Conservation (phyloP, 2,888 invertebrate genomes). For the Drosophila nr. fundita region DNA sequence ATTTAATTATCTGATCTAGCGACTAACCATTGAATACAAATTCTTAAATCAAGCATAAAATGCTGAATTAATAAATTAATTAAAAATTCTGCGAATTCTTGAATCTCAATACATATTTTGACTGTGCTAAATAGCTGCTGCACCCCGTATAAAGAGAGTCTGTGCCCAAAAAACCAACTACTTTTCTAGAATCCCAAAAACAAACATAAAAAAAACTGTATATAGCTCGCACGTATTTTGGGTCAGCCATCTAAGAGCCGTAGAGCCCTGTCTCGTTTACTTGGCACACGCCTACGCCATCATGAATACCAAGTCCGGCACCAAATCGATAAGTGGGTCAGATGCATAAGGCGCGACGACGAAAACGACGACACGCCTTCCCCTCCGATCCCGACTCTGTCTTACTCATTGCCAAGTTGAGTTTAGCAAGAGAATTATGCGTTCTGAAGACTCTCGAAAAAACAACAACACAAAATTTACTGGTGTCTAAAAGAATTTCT, state of each 20-base stretch:
- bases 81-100: not conserved
- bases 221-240: slow-evolving; percentile 45
- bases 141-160: not conserved
- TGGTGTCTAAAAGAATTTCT: slow-evolving; percentile 64
- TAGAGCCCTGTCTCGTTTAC: slow-evolving; percentile 6
- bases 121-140: slow-evolving; percentile 35
- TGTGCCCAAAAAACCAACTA: not conserved
- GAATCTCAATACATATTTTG: not conserved
- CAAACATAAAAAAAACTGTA: not conserved
- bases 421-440: slow-evolving; percentile 61
- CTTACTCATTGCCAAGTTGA: slow-evolving; percentile 5
- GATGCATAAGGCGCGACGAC: slow-evolving; percentile 78
- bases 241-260: slow-evolving; percentile 33
- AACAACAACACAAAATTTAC: slow-evolving; percentile 24
- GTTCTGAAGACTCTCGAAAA: slow-evolving; percentile 34
- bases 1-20: not conserved
- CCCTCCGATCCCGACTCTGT: slow-evolving; percentile 1
- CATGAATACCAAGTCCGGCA: slow-evolving; percentile 74
- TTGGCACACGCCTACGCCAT: slow-evolving; percentile 47
- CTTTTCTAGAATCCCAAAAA: slow-evolving; percentile 8
- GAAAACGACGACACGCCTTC: slow-evolving; percentile 29
- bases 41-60: not conserved
- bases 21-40: not conserved
- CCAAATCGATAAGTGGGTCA: slow-evolving; percentile 71
- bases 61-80: not conserved